Evolutionary conservation across 1,140 invertebrate species (phyloP), one percentile per base, ranked within the genome.

Genomic region (Drosophila parabipectinata): DNA sequence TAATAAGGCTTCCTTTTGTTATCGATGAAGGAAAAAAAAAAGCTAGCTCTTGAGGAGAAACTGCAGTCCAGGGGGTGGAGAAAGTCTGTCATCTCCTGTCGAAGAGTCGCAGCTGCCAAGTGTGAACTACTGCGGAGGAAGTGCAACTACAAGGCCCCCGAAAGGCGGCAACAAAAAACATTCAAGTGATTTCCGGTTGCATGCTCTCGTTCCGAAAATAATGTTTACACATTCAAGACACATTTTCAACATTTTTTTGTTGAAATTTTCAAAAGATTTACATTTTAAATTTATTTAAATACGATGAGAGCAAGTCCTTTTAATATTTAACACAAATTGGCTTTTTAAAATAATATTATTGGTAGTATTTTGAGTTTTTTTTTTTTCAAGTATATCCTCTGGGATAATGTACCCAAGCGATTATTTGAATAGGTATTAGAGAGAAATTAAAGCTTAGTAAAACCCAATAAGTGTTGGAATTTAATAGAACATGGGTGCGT

Each of bases 1-100:
- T 83, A 83, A 83, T 83, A 83, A 83, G 72, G 76, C 72, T 62
- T 78, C 76, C 80, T 77, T 83, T 83, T 84, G 80, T 83, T 83
- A 76, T 79, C 66, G 62, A 72, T 84, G 72, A 37, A 12, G 34
- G 3, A 37, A 10, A 37, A 61, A 76, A 72, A 74, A 57, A 47
- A 26, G 12, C 26, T 41, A 37, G 45, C 47, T 15, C 45, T 44
- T 34, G 30, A 47, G 34, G 15, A 30, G 52, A 14, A 28, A 47
- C 15, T 37, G 51, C 15, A 64, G 9, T 18, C 6, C 26, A 28
- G 26, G 26, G 41, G 41, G 4, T n/a, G 39, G 12, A 6, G 14
- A 14, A 8, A 6, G 41, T 15, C 7, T 50, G n/a, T 39, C 57
- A 51, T 24, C 26, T 48, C 34, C 57, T 44, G 44, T 45, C 21